Conservation (phyloP, 2,113 vertebrate genomes). For the Cyanistes caeruleus region DNA sequence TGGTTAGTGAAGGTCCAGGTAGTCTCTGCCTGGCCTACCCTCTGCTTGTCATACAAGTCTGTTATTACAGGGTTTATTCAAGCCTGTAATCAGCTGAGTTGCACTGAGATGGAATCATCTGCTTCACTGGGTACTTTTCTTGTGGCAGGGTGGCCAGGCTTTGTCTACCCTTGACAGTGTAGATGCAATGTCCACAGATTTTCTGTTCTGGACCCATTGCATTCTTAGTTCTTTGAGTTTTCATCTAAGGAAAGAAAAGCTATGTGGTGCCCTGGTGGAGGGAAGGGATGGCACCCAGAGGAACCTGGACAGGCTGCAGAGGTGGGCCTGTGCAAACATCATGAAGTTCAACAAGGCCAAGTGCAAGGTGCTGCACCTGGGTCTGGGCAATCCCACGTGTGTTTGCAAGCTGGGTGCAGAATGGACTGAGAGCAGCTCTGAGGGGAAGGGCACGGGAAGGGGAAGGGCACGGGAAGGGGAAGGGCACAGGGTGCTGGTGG, state of each 20-base stretch:
- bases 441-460: no score
- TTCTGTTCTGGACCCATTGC: not conserved
- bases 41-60: constrained; percentile 25
- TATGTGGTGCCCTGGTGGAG: not conserved
- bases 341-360: accelerated
- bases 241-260: not conserved
- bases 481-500: not conserved
- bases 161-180: not conserved
- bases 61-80: constrained; percentile 26
- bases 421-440: not conserved
- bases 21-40: not conserved
- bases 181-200: not conserved
- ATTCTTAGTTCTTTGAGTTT: not conserved
- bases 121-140: not conserved
- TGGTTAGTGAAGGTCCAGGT: constrained; percentile 40
- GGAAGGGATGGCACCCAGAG: not conserved
- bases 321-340: not conserved
- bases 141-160: not conserved
- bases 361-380: not conserved
- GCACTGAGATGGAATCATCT: not conserved
- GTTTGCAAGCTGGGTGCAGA: not conserved
- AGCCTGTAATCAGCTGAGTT: constrained; percentile 13
- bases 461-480: no score
- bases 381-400: not conserved
- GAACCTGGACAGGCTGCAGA: not conserved